Evolutionary conservation across 2,888 invertebrate species (phyloP), one percentile per base, ranked within the genome.

Genomic region (Synergus japonicus): DNA sequence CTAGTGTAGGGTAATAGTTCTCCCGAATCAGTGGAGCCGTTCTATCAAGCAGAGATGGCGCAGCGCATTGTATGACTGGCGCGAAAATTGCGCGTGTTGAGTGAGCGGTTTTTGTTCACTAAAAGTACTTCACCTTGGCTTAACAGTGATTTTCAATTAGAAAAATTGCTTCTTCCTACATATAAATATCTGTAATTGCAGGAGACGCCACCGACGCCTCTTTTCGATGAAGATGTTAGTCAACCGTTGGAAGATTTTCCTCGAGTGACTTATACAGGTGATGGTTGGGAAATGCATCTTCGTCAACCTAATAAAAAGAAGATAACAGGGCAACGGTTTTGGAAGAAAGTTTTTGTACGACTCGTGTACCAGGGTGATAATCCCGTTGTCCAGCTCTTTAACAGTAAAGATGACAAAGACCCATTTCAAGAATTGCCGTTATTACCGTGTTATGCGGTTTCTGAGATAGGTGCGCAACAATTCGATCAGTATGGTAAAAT

Each of bases 401-500:
- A 97, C 92, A 95, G 95, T 86, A 95, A 95, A 78, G 95, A 95
- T 1, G 98, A 98, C 90, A 97, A 97, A 91, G 97, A 98, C 91
- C 97, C 98, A 0, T 97, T 98, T 93, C 98, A 99, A 93, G 99
- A 99, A 93, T 93, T 99, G 85, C 98, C 98, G 0, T 93, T 98
- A 84, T 97, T 98, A 92, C 96, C 98, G 1, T 98, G 98, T 91
- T 99, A 99, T 93, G 98, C 98, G 2, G 96, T 98, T 67, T 98
- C 98, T 4, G 98, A 98, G 82, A 96, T 98, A 73, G 97, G 96
- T 76, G 97, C 98, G 54, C 99, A 99, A 93, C 99, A 99, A 92
- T 99, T 98, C 91, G 99, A 99, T 93, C 98, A 98, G 92, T 99
- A 97, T 92, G 99, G 99, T 46, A 99, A 99, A 93, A 99, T 99